Base-by-base conservation (phyloP, 2,888 invertebrate species). In the Perizoma affinitatum region DNA sequence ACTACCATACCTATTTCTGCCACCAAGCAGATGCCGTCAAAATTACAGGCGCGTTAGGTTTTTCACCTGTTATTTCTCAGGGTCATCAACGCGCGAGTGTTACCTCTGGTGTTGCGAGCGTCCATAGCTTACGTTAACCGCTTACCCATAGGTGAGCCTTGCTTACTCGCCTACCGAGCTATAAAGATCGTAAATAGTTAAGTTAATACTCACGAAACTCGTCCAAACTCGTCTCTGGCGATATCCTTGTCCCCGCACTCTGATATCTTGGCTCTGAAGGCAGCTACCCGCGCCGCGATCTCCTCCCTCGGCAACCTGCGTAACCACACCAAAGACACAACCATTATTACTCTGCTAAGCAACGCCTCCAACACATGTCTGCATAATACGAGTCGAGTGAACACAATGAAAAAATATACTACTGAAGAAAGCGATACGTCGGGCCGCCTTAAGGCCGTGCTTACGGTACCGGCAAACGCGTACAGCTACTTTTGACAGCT, bases 201-300 rank as follows among this genome's bases (percentile, higher is more conserved):
- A 2, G 22, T 44, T n/a, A 68, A 64, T 74, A 90, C 89, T 92
- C 73, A 90, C 93, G 94, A 93, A 78, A 97, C 94, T 86, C 98
- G 94, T 55, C 98, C 98, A 89, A 96, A 96, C 87, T 97, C 97
- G 93, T 98, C 97, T 74, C 94, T 93, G 48, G 95, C 93, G 76
- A 95, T 91, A 76, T 96, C 88, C 78, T 90, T 92, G 45, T 90
- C 89, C 87, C 70, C 93, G 46, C 82, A 93, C 94, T 83, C 97
- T 86, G 96, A 95, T 77, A 99, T 93, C 94, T 97, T 96, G 75
- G 95, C 95, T 61, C 99, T 94, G 90, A 97, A 99, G 55, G 96
- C 95, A 61, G 96, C 95, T 68, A 99, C 97, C 80, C 98, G 97
- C 76, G 94, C 94, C 70, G 95, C 95, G 67, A 99, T 97, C 82